Evolutionary conservation across 2,888 invertebrate species (phyloP).

Genomic region (Bimastos eiseni): DNA sequence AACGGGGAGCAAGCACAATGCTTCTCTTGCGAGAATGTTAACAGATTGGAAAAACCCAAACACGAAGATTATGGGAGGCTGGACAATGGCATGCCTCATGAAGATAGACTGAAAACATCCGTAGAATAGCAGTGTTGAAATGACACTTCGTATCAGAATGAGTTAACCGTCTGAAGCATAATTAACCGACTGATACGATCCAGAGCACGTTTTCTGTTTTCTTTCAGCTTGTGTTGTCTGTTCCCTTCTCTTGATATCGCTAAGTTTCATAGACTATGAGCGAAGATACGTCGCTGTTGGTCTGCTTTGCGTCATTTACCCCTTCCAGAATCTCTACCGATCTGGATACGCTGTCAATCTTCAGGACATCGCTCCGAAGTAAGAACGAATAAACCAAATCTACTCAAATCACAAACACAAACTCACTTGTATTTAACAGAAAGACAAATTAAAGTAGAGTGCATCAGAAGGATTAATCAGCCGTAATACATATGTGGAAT

Average conservation of each 20-base stretch:
- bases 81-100: too few relatives aligned
- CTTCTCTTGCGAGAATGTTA: too few relatives aligned
- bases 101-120: too few relatives aligned
- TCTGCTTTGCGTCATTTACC: conserved; percentile 90
- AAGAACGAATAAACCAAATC: neutral
- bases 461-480: too few relatives aligned
- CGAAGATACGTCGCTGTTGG: conserved; percentile 70
- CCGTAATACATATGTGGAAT: too few relatives aligned
- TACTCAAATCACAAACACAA: neutral
- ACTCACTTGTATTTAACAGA: neutral
- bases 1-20: neutral
- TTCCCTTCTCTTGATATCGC: conserved; percentile 31
- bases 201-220: neutral
- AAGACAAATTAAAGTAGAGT: neutral
- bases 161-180: too few relatives aligned
- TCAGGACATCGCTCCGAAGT: conserved; percentile 25
- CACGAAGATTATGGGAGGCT: too few relatives aligned
- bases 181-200: neutral
- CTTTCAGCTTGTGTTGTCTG: conserved; percentile 20
- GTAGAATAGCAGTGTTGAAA: too few relatives aligned
- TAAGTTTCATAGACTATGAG: conserved; percentile 35
- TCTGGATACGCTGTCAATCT: conserved; percentile 24
- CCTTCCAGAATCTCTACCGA: conserved; percentile 67
- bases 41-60: too few relatives aligned
- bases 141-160: neutral